phyloP scores from a whole-genome alignment of 2,113 vertebrate genomes.

The Cercocebus atys region DNA sequence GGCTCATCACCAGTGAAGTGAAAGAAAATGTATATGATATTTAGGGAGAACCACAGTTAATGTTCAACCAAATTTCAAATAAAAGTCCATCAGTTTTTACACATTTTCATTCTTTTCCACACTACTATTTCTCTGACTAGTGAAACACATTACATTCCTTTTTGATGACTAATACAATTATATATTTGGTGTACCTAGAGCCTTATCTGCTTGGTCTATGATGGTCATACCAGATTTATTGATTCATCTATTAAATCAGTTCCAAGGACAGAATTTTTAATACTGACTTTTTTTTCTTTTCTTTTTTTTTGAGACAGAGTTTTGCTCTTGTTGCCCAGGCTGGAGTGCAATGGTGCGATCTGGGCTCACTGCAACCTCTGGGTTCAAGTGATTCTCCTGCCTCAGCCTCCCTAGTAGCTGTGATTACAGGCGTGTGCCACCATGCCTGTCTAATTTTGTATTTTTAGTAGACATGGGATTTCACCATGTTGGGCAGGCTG shows the following conservation, averaged over 20 bases:
- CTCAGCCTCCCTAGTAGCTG: too few species aligned
- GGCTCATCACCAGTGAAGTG: background rate
- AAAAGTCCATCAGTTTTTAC: background rate
- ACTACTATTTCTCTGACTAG: background rate
- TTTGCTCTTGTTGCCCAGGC: too few species aligned
- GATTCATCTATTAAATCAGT: slow-evolving; percentile 63
- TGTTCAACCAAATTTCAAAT: background rate
- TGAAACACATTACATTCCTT: slow-evolving; percentile 38
- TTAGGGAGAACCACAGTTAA: background rate
- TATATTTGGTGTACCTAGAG: background rate
- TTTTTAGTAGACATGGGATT: too few species aligned
- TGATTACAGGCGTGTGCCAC: too few species aligned
- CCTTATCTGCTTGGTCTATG: background rate
- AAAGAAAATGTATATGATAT: background rate
- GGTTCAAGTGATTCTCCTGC: too few species aligned
- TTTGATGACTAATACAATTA: background rate
- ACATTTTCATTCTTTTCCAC: background rate
- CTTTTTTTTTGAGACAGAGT: too few species aligned
- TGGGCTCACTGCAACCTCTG: too few species aligned
- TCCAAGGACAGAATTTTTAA: slow-evolving; percentile 63
- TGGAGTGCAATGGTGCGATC: too few species aligned
- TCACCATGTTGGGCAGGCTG: too few species aligned
- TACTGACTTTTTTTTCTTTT: slow-evolving; percentile 68
- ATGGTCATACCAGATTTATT: slow-evolving; percentile 57
- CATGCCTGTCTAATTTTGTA: too few species aligned